A percentile compares a stretch with the other conserved stretches of the same genome.
Evolutionary conservation across 2,888 invertebrate genomes (phyloP).

Genomic region (Caenorhabditis doughertyi): DNA sequence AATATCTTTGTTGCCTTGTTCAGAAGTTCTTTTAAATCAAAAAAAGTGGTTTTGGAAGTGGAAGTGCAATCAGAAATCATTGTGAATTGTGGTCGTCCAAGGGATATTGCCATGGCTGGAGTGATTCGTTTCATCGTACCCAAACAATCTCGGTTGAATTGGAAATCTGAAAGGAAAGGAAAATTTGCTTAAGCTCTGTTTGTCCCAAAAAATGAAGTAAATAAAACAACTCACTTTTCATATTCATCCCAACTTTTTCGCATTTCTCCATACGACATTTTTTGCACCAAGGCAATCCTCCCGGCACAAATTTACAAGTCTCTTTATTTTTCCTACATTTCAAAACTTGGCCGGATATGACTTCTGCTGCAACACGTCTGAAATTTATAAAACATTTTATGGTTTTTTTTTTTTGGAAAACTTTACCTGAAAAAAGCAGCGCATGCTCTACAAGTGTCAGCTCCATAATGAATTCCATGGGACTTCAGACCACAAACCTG

Average conservation of each 20-base stretch:
- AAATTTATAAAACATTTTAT: background rate
- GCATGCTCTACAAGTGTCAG: background rate
- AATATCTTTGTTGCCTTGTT: no score
- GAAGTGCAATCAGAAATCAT: no score
- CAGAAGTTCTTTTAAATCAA: no score
- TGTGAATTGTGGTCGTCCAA: no score
- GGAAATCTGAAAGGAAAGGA: slow-evolving; percentile 20
- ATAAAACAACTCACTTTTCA: slow-evolving; percentile 6
- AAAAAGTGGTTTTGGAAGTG: no score
- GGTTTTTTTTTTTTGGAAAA: background rate
- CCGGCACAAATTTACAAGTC: slow-evolving; percentile 7
- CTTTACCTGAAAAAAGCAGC: slow-evolving; percentile 6
- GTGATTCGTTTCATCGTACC: background rate
- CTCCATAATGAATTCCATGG: slow-evolving; percentile 6
- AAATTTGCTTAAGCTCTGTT: no score
- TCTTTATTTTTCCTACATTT: background rate
- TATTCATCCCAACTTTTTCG: slow-evolving; percentile 26
- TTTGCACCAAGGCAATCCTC: slow-evolving; percentile 27
- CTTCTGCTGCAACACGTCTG: slow-evolving; percentile 12
- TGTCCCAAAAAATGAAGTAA: no score
- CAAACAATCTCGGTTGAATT: slow-evolving; percentile 17
- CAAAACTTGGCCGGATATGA: background rate
- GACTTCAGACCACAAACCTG: background rate
- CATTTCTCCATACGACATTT: slow-evolving; percentile 30
- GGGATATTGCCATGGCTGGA: no score